Conservation (phyloP, 30 jellyfish, hydroid and myxozoan genomes). For the Rhopilema esculentum region DNA sequence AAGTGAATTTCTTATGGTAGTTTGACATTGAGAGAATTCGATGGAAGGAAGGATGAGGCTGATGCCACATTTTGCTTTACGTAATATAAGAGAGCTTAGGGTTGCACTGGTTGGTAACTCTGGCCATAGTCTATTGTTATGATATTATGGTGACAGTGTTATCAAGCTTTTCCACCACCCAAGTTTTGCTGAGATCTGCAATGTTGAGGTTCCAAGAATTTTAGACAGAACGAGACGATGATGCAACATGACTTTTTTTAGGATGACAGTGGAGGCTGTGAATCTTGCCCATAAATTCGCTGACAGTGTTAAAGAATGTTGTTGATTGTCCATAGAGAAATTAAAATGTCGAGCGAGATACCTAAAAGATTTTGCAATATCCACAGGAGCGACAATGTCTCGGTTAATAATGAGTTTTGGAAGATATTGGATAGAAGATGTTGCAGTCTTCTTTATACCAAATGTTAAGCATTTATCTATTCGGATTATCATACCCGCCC, state of each 20-base stretch:
- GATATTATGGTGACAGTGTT: neutral
- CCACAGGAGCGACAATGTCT: neutral
- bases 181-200: neutral
- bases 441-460: conserved; percentile 2
- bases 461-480: neutral
- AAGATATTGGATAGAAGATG: neutral
- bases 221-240: neutral
- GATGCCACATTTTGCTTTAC: neutral
- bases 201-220: neutral
- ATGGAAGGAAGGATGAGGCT: neutral
- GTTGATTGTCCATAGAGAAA: conserved; percentile 3
- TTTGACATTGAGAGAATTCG: neutral
- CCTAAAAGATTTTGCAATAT: conserved; percentile 8
- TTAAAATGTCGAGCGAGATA: conserved; percentile 3
- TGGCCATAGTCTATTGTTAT: neutral
- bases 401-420: neutral
- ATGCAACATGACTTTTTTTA: neutral
- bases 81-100: neutral
- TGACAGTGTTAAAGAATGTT: neutral
- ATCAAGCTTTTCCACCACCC: too few relatives aligned
- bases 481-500: neutral
- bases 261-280: conserved; percentile 3
- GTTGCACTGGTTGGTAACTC: neutral
- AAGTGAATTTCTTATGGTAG: neutral
- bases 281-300: neutral